Evolutionary conservation across 2,888 invertebrate species (phyloP).

Genomic region (Uropetala carovei): DNA sequence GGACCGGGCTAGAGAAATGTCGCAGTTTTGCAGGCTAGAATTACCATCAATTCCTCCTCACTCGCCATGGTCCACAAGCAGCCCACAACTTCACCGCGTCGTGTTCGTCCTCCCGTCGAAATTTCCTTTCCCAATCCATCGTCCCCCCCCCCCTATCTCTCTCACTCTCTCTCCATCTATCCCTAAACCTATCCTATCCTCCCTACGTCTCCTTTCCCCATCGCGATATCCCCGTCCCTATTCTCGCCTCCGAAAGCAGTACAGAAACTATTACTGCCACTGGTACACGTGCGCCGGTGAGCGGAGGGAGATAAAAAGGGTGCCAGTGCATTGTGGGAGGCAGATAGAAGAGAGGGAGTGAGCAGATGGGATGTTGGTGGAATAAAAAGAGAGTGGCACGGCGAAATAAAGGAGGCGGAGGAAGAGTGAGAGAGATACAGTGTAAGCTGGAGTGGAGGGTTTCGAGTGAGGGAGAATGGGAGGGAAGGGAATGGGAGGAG

Average conservation of each 20-base stretch:
- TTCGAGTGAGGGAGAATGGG: too few relatives aligned
- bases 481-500: background rate
- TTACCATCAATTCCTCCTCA: too few relatives aligned
- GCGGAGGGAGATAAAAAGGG: conserved; percentile 5
- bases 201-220: background rate
- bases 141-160: too few relatives aligned
- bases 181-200: background rate
- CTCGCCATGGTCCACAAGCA: too few relatives aligned
- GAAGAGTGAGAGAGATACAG: too few relatives aligned
- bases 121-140: background rate
- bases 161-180: background rate
- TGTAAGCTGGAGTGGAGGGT: too few relatives aligned
- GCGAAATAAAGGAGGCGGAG: too few relatives aligned
- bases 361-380: too few relatives aligned
- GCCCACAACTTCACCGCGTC: background rate
- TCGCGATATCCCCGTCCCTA: background rate
- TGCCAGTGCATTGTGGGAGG: conserved; percentile 18
- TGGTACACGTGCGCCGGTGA: background rate
- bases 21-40: too few relatives aligned
- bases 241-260: background rate
- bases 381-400: too few relatives aligned
- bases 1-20: too few relatives aligned
- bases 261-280: background rate
- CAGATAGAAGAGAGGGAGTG: background rate
- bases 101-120: background rate